Evolutionary conservation across 2,888 invertebrate species (phyloP), one percentile per base, ranked within the genome.

Genomic region (Cryptocephalus moraei): DNA sequence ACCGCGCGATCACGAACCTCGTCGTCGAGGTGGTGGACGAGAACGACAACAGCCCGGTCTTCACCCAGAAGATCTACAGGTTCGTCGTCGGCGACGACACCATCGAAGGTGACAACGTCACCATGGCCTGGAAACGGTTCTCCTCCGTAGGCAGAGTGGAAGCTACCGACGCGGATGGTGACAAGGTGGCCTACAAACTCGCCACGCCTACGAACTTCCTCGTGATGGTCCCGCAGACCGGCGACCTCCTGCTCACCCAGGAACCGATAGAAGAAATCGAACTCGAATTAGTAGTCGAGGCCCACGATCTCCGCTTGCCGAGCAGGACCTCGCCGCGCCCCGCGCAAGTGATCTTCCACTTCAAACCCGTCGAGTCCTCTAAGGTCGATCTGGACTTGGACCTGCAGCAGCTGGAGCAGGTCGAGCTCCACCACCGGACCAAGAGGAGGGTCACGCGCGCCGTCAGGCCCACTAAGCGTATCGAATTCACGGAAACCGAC

Each of bases 381-480:
- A 79, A 77, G 45, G 77, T 77, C 41, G 75, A 74, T 45, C 75
- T 78, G 44, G 73, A 81, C 59, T 79, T 82, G 51, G 72, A 79
- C 52, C 64, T 76, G 51, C 70, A 72, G 47, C 61, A 63, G 38
- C 57, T 68, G 61, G 62, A 71, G 62, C 64, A 74, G 63, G 68
- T 73, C 57, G 71, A 79, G 67, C 69, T 76, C 45, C 81, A 84
- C 68, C 81, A 84, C 68, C 79, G 86, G 43, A 80, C 79, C 51
- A 87, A 88, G 66, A 77, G 89, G 40, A 78, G 89, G 44, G 88
- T 91, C 2, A 91, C 91, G 32, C 79, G 91, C 45, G 91, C 91
- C 6, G 91, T 93, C n/a, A 77, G 93, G 45, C 92, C 92, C n/a
- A 92, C 92, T 2, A 92, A 92, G 73, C 81, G 91, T 56, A 88